Conservation (phyloP, 1,140 invertebrate species). For the Brachionus calyciflorus region DNA sequence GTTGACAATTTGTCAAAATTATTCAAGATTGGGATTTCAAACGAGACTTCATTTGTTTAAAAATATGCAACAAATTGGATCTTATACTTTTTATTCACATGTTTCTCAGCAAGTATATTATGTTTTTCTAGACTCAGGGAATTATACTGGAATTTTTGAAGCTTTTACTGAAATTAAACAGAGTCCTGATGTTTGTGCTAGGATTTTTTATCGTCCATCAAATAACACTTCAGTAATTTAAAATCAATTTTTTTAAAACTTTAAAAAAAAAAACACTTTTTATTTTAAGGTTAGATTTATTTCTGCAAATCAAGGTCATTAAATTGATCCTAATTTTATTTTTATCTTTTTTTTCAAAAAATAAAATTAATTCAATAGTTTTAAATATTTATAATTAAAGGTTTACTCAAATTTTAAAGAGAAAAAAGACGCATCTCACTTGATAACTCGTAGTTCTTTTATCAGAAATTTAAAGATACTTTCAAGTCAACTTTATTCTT, state of each 20-base stretch:
- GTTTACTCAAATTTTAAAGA: too few relatives aligned
- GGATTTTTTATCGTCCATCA: slow-evolving; percentile 16
- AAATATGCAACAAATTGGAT: slow-evolving; percentile 9
- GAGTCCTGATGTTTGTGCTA: not conserved
- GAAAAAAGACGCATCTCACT: too few relatives aligned
- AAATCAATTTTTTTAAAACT: not conserved
- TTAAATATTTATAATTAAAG: too few relatives aligned
- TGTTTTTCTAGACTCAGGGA: slow-evolving; percentile 4
- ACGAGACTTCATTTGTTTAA: not conserved
- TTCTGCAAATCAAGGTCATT: not conserved
- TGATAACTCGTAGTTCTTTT: too few relatives aligned
- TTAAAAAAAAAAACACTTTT: not conserved
- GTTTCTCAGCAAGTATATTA: not conserved
- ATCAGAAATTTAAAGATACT: too few relatives aligned
- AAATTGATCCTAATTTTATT: not conserved
- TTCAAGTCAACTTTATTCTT: too few relatives aligned
- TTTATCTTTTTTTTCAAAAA: too few relatives aligned
- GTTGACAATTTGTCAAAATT: slow-evolving; percentile 9
- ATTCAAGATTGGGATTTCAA: not conserved
- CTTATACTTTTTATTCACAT: not conserved
- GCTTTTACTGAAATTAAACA: not conserved
- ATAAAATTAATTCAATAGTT: too few relatives aligned
- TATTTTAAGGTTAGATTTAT: slow-evolving; percentile 14
- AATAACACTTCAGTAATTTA: not conserved
- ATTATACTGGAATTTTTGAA: not conserved